These are phyloP conservation scores for Galago senegalensis DNA, from an alignment of 2,797 vertebrate species.

Conservation along the genomic window DNA sequence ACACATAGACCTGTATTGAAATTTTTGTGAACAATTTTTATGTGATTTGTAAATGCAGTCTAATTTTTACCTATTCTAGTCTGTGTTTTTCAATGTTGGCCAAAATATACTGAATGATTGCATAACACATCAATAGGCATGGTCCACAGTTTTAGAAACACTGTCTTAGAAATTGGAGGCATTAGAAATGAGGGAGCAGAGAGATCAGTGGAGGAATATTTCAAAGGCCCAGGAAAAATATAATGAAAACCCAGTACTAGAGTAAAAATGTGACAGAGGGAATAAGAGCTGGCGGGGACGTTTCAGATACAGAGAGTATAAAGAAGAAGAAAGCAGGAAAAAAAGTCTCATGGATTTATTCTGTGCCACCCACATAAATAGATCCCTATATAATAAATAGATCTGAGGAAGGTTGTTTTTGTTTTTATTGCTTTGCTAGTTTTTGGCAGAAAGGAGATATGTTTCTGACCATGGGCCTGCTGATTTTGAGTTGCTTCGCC, in stretches of 20 bases:
- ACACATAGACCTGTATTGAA: background rate
- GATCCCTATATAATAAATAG: background rate
- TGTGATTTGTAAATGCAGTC: background rate
- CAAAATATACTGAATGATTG: background rate
- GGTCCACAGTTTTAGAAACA: constrained; percentile 8
- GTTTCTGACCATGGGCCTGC: background rate
- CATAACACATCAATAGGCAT: background rate
- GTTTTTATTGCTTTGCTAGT: background rate
- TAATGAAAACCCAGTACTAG: background rate
- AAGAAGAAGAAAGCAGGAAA: background rate
- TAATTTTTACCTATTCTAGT: background rate
- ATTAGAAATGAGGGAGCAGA: background rate
- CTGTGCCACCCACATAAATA: background rate
- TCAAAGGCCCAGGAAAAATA: background rate
- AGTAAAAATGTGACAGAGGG: background rate
- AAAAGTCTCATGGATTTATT: background rate
- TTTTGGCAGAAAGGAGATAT: background rate
- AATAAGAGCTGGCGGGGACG: background rate
- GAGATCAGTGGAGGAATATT: background rate
- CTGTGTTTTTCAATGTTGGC: background rate
- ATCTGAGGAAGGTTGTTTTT: background rate
- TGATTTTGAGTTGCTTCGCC: background rate
- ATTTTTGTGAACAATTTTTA: background rate
- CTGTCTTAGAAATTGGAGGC: background rate
- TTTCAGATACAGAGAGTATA: background rate